Conservation (phyloP, 2,113 vertebrate genomes). For the Chiloscyllium plagiosum region DNA sequence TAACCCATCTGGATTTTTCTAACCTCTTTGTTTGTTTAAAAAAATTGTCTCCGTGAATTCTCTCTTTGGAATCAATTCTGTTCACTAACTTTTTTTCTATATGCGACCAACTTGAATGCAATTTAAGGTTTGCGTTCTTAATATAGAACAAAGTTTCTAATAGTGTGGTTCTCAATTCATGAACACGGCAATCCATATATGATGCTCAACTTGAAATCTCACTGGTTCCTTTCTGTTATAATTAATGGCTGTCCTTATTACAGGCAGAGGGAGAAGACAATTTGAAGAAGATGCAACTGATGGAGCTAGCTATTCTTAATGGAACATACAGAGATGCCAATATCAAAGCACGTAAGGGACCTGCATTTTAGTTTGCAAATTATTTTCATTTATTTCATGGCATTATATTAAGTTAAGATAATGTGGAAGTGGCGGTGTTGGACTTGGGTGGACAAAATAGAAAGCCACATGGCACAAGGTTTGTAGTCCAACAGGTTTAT, state of each 20-base stretch:
- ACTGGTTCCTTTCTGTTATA: too few species aligned
- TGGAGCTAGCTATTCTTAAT: slow-evolving; percentile 73
- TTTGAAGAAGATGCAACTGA: slow-evolving; percentile 75
- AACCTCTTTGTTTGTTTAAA: too few species aligned
- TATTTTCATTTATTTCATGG: neutral
- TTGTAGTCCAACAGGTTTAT: too few species aligned
- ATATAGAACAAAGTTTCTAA: neutral
- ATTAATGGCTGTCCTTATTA: neutral
- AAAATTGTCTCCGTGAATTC: too few species aligned
- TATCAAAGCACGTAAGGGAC: slow-evolving; percentile 63
- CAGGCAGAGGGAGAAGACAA: slow-evolving; percentile 74
- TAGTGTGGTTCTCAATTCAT: neutral
- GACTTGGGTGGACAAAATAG: too few species aligned
- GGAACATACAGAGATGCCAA: slow-evolving; percentile 76
- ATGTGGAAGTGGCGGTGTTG: too few species aligned
- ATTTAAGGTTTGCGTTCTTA: too few species aligned
- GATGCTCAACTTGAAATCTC: too few species aligned
- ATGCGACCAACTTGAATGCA: neutral
- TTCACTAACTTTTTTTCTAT: neutral
- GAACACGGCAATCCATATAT: neutral
- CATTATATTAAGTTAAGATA: too few species aligned
- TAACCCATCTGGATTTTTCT: neutral
- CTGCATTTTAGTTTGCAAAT: neutral
- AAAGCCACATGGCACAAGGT: too few species aligned
- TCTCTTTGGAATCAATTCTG: neutral